A percentile compares a stretch with the other conserved stretches of the same genome.
phyloP scores from a whole-genome alignment of 35 echinoderm and acorn worm species.

The Apostichopus californicus region DNA sequence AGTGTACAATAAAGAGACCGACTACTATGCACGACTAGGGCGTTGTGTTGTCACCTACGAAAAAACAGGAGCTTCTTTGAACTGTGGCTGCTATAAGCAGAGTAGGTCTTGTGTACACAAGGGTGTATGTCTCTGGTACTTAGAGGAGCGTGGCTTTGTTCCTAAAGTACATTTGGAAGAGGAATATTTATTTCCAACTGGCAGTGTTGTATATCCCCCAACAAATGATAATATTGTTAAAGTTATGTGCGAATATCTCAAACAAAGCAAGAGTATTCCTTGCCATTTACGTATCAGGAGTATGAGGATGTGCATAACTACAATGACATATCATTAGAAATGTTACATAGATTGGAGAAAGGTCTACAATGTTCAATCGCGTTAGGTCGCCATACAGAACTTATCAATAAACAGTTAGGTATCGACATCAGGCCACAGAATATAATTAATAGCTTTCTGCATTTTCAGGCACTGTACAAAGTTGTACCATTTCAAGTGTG shows the following conservation, averaged over 20 bases:
- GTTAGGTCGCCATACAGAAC: too few relatives aligned
- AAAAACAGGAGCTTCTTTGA: background rate
- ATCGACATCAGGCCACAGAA: conserved; percentile 26
- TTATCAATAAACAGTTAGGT: background rate
- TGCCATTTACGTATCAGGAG: conserved; percentile 32
- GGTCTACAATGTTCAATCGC: background rate
- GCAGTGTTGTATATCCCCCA: conserved; percentile 15
- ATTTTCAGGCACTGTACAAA: background rate
- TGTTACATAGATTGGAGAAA: background rate
- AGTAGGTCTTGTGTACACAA: conserved; percentile 22
- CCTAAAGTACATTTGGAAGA: background rate
- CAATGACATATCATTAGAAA: conserved; percentile 33
- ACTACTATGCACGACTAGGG: conserved; percentile 29
- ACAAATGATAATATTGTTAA: background rate
- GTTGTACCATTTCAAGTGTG: background rate
- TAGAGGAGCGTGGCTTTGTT: background rate
- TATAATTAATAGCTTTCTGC: conserved; percentile 17
- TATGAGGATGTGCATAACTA: conserved; percentile 36
- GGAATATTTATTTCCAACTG: background rate
- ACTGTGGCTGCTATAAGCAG: conserved; percentile 35
- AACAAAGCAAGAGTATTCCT: conserved; percentile 25
- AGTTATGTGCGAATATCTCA: conserved; percentile 8
- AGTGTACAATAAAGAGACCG: background rate
- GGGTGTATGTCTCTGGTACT: conserved; percentile 10
- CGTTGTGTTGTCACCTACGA: conserved; percentile 23